These are phyloP conservation scores for Acrossocheilus wenchowensis DNA, from an alignment of 2,797 vertebrate species.

Conservation along the genomic window DNA sequence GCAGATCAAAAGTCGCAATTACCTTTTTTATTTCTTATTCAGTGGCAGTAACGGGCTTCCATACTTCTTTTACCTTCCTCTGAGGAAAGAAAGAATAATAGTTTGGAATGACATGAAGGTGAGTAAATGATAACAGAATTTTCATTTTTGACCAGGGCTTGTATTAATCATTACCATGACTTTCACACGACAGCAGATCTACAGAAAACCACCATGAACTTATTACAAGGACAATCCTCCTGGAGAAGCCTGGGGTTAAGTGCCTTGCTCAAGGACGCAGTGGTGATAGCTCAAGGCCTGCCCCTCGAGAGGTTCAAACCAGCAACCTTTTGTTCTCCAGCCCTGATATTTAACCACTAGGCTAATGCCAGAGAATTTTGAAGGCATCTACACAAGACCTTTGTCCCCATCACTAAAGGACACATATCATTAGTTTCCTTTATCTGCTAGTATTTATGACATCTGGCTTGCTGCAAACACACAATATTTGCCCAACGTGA, in stretches of 20 bases:
- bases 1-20: neutral
- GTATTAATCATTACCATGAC: neutral
- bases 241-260: neutral
- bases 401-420: neutral
- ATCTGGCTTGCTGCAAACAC: neutral
- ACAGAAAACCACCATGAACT: neutral
- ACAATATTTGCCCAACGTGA: neutral
- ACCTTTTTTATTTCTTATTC: too few species aligned
- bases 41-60: too few species aligned
- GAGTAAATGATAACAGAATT: neutral
- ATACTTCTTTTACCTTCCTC: neutral
- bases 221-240: neutral
- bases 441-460: neutral
- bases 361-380: neutral
- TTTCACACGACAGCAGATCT: neutral
- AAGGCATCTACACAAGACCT: neutral
- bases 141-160: neutral
- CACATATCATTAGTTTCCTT: neutral
- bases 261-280: neutral
- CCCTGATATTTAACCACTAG: conserved; percentile 1
- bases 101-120: neutral
- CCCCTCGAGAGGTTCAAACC: neutral
- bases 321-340: neutral
- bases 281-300: conserved; percentile 1
- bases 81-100: neutral